Base-by-base conservation (phyloP, 2,888 invertebrate species). In the Thera obeliscata region DNA sequence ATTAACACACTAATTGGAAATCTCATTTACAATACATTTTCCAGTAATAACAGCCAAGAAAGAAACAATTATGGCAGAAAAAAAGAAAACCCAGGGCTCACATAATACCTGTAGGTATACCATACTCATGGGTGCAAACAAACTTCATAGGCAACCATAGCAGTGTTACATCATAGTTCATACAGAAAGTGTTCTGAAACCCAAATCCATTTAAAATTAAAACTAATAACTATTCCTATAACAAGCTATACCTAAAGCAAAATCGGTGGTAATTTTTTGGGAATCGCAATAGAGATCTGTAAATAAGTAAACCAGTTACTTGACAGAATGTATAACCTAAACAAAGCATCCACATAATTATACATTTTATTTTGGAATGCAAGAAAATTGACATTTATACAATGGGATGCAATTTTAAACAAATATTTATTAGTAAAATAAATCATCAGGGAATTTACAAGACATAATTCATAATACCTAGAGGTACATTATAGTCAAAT, bases 401-500 rank as follows among this genome's bases (percentile, higher is more conserved):
- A 9, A 62, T 6, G 22, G 52, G 56, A 66, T 66, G 54, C 65
- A 62, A 61, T 48, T 56, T 61, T 35, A 54, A 46, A 56, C 55
- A 61, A 55, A 55, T 61, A 8, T 33, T 35, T 38, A 50, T 50
- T 50, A 12, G 22, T 60, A 7, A n/a, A 41, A 8, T 46, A 59
- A 59, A 56, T 35, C 9, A 50, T 9, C 33, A 43, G 46, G 43
- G 41, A 65, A 66, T 55, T 38, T 35, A 66, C 68, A 75, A 66
- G 9, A 71, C 71, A 68, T 74, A 83, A 76, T 81, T 82, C 81
- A 82, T 82, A 78, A 76, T 78, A 75, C 81, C 74, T 67, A 48
- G 75, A 80, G 76, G 82, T 81, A 81, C 70, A 80, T 70, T 72
- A 65, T 79, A 78, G 82, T 83, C 83, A 79, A 76, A 75, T 77